A percentile compares a stretch with the other conserved stretches of the same genome.
These are phyloP conservation scores for Pseudomyrmex dendroicus DNA, from an alignment of 1,140 invertebrate species.

Conservation along the genomic window DNA sequence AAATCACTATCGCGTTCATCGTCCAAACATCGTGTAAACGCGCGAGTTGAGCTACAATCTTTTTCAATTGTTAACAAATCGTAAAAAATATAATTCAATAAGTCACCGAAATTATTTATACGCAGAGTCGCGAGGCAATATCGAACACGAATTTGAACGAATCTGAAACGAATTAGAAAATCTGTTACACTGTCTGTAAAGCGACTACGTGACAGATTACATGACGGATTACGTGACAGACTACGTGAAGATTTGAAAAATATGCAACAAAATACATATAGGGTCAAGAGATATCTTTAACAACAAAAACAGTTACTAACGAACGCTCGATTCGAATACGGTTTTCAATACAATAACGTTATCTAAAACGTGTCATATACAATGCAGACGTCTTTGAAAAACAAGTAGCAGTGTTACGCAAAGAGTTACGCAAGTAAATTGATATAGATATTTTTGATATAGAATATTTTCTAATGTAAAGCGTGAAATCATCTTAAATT, in stretches of 20 bases:
- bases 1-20: constrained; percentile 23
- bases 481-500: not conserved
- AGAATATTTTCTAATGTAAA: not conserved
- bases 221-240: too few species aligned
- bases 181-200: not conserved
- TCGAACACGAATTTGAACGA: not conserved
- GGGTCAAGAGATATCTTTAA: constrained; percentile 24
- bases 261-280: not conserved
- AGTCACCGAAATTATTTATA: not conserved
- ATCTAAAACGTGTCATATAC: not conserved
- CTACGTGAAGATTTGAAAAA: constrained; percentile 6
- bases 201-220: too few species aligned
- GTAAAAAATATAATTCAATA: not conserved
- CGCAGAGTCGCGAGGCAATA: not conserved
- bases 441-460: not conserved
- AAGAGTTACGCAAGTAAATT: constrained; percentile 7
- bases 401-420: not conserved
- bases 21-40: not conserved
- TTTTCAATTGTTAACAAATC: not conserved
- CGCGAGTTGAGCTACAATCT: not conserved
- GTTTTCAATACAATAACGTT: constrained; percentile 5
- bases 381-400: constrained; percentile 9
- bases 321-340: too few species aligned
- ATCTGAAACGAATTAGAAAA: not conserved
- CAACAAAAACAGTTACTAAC: not conserved